A percentile compares a stretch with the other conserved stretches of the same genome.
Evolutionary conservation across 2,797 vertebrate genomes (phyloP).

Genomic region (Semotilus atromaculatus): DNA sequence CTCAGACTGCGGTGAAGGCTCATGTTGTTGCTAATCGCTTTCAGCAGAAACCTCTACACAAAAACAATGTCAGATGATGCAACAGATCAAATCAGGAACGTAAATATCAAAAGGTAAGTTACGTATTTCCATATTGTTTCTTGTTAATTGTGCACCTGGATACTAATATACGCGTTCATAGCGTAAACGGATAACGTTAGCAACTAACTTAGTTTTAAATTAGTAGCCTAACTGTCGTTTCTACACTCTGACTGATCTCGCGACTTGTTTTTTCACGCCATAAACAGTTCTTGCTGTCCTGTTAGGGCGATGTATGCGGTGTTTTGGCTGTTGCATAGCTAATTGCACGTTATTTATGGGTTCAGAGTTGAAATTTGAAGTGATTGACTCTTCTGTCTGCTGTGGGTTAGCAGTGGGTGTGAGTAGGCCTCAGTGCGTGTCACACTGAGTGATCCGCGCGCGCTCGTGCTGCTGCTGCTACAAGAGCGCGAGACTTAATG

Average conservation of each 20-base stretch:
- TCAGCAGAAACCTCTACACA: constrained; percentile 65
- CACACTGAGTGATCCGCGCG: neutral
- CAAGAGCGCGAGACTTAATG: neutral
- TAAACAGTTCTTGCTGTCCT: neutral
- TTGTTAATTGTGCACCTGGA: neutral
- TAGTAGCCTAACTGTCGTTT: neutral
- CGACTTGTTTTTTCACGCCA: neutral
- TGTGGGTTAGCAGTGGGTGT: constrained; percentile 9
- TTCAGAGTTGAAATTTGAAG: neutral
- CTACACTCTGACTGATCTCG: neutral
- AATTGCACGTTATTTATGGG: neutral
- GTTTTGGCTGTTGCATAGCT: neutral
- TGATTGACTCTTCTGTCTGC: neutral
- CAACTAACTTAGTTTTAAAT: neutral
- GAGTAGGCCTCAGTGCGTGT: constrained; percentile 36
- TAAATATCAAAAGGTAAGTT: constrained; percentile 76
- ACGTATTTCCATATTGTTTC: constrained; percentile 54
- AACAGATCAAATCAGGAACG: constrained; percentile 64
- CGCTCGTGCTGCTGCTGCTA: neutral
- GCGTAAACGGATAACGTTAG: neutral
- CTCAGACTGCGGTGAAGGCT: constrained; percentile 44
- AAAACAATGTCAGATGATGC: constrained; percentile 80
- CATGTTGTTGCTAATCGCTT: constrained; percentile 48
- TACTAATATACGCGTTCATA: neutral
- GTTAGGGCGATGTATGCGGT: neutral